A percentile compares a stretch with the other conserved stretches of the same genome.
Evolutionary conservation across 2,888 invertebrate species (phyloP).

Genomic region (Cetonia aurata): DNA sequence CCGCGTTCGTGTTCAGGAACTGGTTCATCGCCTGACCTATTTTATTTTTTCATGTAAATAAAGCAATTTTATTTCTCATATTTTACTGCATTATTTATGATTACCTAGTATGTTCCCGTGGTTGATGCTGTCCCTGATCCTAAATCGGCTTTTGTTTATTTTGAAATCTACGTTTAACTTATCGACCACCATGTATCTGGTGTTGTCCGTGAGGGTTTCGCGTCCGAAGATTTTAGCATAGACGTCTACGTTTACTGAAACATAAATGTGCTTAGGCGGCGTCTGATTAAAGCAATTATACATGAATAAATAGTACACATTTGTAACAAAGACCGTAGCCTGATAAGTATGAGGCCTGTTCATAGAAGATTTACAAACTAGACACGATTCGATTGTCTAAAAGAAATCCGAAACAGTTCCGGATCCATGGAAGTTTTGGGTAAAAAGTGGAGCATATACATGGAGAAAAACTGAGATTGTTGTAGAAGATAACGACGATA

Average conservation of each 20-base stretch:
- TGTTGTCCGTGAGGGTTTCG: conserved; percentile 71
- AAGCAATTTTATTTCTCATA: neutral
- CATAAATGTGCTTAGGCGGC: conserved; percentile 27
- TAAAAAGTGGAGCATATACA: no score
- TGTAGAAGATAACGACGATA: no score
- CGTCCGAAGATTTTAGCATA: conserved; percentile 79
- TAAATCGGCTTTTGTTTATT: conserved; percentile 77
- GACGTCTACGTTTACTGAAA: conserved; percentile 78
- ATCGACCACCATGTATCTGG: conserved; percentile 78
- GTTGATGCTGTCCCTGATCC: conserved; percentile 79
- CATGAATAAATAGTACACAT: no score
- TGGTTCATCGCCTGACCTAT: conserved; percentile 86
- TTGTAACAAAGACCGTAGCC: no score
- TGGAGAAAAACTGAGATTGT: no score
- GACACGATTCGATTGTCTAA: no score
- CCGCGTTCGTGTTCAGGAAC: conserved; percentile 84
- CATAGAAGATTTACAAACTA: no score
- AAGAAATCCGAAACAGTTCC: no score
- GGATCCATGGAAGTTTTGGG: no score
- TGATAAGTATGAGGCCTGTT: no score
- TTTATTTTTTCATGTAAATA: neutral
- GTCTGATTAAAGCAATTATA: no score
- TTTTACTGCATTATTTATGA: conserved; percentile 21
- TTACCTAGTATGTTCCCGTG: conserved; percentile 82
- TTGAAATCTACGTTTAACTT: conserved; percentile 79